A percentile compares a stretch with the other conserved stretches of the same genome.
Conservation (phyloP, 2,113 vertebrate species). For the Picathartes gymnocephalus region DNA sequence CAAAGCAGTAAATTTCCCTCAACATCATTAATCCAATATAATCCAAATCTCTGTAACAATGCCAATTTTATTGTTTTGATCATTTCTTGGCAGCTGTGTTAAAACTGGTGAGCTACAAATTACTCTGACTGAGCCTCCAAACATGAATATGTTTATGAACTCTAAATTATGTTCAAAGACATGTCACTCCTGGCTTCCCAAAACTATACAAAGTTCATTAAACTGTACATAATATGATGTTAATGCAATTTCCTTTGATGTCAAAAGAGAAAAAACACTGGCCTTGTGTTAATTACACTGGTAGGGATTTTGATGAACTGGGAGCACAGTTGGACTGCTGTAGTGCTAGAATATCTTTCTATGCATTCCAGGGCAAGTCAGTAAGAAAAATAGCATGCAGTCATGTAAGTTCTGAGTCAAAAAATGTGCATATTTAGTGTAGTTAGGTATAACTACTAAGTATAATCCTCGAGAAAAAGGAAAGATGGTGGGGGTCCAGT, state of each 20-base stretch:
- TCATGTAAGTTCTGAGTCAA: neutral
- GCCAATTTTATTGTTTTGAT: constrained; percentile 40
- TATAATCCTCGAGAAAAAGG: neutral
- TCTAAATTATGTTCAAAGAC: constrained; percentile 33
- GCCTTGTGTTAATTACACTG: neutral
- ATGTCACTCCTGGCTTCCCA: constrained; percentile 11
- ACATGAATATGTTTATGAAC: constrained; percentile 11
- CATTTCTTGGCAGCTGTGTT: constrained; percentile 26
- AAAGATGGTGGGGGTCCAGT: neutral
- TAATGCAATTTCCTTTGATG: constrained; percentile 25
- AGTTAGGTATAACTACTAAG: neutral
- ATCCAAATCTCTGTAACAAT: constrained; percentile 39
- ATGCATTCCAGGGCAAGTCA: neutral
- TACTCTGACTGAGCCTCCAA: constrained; percentile 4
- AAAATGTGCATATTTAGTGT: neutral
- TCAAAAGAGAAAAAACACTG: neutral
- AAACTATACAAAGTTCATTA: constrained; percentile 14
- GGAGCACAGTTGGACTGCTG: neutral
- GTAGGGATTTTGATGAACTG: neutral
- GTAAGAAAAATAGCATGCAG: neutral
- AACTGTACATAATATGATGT: constrained; percentile 1
- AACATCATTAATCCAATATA: constrained; percentile 2
- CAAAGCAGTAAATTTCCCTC: neutral
- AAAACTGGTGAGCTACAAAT: constrained; percentile 34
- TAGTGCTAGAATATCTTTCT: neutral